A percentile compares a stretch with the other conserved stretches of the same genome.
phyloP scores from a whole-genome alignment of 2,888 invertebrate species.

The Steinernema hermaphroditum region DNA sequence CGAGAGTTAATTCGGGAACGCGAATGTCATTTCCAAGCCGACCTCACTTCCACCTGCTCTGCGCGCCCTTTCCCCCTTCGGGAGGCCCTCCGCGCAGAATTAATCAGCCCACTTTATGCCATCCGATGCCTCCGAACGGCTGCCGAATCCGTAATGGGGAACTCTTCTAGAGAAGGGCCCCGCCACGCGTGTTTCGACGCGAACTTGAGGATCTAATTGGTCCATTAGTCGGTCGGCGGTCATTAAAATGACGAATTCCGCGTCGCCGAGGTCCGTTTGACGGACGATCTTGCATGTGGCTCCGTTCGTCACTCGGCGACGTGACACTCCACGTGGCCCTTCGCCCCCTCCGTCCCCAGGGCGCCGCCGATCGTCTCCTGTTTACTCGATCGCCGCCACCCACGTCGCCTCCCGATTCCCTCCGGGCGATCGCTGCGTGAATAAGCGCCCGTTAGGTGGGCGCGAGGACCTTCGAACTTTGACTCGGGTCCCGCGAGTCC shows the following conservation, averaged over 20 bases:
- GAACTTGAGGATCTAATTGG: too few species aligned
- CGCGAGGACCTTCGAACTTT: too few species aligned
- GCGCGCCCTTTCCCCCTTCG: too few species aligned
- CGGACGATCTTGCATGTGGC: not conserved
- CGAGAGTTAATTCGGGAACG: not conserved
- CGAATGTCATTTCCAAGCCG: not conserved
- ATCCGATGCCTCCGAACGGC: too few species aligned
- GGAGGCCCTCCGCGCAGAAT: too few species aligned
- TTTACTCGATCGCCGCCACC: not conserved
- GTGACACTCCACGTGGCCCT: constrained; percentile 5
- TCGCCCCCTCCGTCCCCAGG: not conserved
- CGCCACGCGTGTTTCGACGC: not conserved
- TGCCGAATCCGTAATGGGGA: too few species aligned
- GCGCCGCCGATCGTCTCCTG: not conserved
- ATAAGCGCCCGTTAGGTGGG: too few species aligned
- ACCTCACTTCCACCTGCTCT: not conserved
- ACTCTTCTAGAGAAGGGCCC: too few species aligned
- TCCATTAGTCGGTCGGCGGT: not conserved
- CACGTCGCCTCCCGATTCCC: too few species aligned
- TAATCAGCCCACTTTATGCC: too few species aligned
- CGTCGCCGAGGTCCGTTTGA: not conserved
- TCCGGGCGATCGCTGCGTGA: too few species aligned
- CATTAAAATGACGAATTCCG: not conserved
- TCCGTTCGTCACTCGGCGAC: not conserved
- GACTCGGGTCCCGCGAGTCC: too few species aligned